Evolutionary conservation across 2,797 vertebrate species (phyloP), one percentile per base, ranked within the genome.

Genomic region (Pteropus rufus): DNA sequence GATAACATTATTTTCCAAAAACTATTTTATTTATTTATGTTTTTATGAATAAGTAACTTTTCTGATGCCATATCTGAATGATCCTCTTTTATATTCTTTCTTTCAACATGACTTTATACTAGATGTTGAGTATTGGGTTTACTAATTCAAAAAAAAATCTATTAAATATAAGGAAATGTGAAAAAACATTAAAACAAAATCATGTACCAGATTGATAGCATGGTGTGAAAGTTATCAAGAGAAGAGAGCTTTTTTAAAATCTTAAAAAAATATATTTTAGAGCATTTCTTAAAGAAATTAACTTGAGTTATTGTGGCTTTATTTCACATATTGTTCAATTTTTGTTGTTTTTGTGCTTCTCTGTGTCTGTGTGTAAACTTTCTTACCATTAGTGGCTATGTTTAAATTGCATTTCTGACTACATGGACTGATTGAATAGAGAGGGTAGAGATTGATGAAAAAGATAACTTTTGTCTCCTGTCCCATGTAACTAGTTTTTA

Each of bases 141-240:
- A 29, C n/a, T 49, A 62, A 19, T 69, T 49, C 10, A 6, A 56
- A 31, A 79, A 58, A 84, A 72, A 0, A 12, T n/a, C 7, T 34
- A 36, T 2, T 15, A 29, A 69, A 7, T 46, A 21, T 10, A 52
- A 49, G 0, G 39, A 93, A 81, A 76, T 36, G 39, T 69, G 39
- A 73, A 76, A 73, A 84, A 75, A 18, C 6, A 36, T 36, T 87
- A 56, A 56, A 52, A 52, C 1, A 62, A 77, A 77, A 46, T 31
- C 11, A 0, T 44, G 3, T 41, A 62, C 54, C 3, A 8, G 2
- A 0, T 76, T 23, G 14, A 54, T 23, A 77, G 0, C 2, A 58
- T 36, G 16, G 29, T 60, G 2, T 36, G 29, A 89, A 23, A 39
- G 54, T 18, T n/a, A 65, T 44, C 5, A 58, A 44, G 2, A 18